These are phyloP conservation scores for Aurelia sp. DNA, from an alignment of 30 jellyfish, hydroid and myxozoan genomes.

Conservation along the genomic window DNA sequence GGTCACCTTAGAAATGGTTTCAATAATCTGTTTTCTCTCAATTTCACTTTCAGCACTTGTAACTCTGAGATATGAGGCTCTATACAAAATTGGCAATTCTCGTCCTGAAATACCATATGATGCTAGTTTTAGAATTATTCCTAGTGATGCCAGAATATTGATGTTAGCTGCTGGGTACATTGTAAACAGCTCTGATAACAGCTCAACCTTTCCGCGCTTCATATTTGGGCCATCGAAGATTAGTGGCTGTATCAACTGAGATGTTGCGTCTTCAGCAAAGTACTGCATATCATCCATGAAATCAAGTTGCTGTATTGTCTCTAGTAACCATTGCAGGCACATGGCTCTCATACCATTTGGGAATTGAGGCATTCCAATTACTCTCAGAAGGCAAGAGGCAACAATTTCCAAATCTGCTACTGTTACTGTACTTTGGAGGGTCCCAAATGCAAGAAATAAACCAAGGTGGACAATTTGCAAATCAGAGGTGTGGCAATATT, in stretches of 20 bases:
- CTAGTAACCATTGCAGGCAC: constrained; percentile 56
- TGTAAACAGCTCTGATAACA: constrained; percentile 6
- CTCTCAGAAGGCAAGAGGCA: constrained; percentile 24
- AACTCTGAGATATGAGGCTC: constrained; percentile 22
- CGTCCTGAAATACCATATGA: constrained; percentile 20
- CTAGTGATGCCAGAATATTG: constrained; percentile 11
- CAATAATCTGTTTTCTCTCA: constrained; percentile 13
- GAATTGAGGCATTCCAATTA: constrained; percentile 24
- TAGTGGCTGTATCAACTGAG: neutral
- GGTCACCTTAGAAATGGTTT: constrained; percentile 21
- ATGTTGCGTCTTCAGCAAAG: neutral
- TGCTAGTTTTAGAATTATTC: constrained; percentile 30
- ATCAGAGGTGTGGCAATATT: constrained; percentile 43
- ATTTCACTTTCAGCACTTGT: neutral
- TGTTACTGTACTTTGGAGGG: constrained; percentile 4
- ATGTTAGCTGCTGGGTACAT: constrained; percentile 12
- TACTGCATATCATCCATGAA: neutral
- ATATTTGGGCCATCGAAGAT: constrained; percentile 13
- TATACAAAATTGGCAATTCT: constrained; percentile 14
- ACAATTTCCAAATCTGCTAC: constrained; percentile 23
- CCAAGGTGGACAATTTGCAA: constrained; percentile 49
- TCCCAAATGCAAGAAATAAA: constrained; percentile 23
- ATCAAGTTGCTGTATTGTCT: constrained; percentile 8
- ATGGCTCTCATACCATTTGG: constrained; percentile 46
- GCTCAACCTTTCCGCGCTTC: constrained; percentile 23